These are phyloP conservation scores for Aphelocoma coerulescens DNA, from an alignment of 2,113 vertebrate species.

Conservation along the genomic window DNA sequence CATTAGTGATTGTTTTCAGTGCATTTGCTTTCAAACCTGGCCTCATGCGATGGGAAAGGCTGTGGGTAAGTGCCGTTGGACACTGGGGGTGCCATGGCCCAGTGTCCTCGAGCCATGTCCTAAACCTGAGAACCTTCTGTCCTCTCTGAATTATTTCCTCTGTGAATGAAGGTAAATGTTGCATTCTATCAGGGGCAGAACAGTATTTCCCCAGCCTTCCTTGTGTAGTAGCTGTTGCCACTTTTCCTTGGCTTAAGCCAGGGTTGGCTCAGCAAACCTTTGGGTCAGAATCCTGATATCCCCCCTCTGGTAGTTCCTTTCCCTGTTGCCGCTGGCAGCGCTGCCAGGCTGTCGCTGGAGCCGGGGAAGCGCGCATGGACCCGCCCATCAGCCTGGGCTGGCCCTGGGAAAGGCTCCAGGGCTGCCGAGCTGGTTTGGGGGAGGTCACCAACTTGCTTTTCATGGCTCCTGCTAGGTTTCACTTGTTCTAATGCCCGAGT, in stretches of 20 bases:
- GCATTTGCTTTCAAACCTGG: background rate
- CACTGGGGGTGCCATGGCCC: background rate
- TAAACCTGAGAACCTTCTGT: background rate
- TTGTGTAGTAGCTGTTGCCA: background rate
- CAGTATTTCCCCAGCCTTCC: background rate
- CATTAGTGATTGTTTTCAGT: background rate
- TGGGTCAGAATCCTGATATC: background rate
- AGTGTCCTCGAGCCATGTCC: background rate
- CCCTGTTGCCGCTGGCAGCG: rapidly evolving
- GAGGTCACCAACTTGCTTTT: background rate
- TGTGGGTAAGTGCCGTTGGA: background rate
- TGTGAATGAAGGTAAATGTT: background rate
- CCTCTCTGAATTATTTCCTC: background rate
- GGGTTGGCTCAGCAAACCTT: background rate
- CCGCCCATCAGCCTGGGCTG: background rate
- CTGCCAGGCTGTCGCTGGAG: background rate
- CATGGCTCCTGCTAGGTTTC: background rate
- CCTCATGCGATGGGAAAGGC: rapidly evolving
- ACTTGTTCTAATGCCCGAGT: background rate
- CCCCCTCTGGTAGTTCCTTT: background rate
- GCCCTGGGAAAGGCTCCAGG: rapidly evolving
- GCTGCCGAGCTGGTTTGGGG: background rate
- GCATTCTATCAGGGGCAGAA: background rate
- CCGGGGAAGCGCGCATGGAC: rapidly evolving
- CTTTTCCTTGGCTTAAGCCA: background rate